A percentile compares a stretch with the other conserved stretches of the same genome.
Evolutionary conservation across 1,140 invertebrate species (phyloP).

Genomic region (Bradynema listronoti): DNA sequence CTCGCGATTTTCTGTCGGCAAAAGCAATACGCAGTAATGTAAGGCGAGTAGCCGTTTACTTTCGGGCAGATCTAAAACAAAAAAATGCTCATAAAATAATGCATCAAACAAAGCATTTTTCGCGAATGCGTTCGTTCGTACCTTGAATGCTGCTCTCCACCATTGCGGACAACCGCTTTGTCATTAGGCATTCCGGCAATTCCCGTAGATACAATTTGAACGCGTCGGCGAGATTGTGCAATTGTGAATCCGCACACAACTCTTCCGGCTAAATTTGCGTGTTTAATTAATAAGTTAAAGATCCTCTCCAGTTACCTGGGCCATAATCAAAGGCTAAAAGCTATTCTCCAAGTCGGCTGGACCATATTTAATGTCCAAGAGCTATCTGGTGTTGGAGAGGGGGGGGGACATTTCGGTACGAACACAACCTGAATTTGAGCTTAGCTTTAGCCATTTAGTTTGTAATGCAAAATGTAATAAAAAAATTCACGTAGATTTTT

Average conservation of each 20-base stretch:
- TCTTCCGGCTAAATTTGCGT: too few relatives aligned
- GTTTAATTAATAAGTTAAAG: too few relatives aligned
- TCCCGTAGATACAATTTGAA: conserved; percentile 25
- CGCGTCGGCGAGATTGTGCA: conserved; percentile 30
- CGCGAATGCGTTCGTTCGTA: conserved; percentile 74
- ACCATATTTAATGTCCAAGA: too few relatives aligned
- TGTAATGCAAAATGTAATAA: too few relatives aligned
- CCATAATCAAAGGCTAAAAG: not conserved
- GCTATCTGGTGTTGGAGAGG: not conserved
- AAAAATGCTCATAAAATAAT: too few relatives aligned
- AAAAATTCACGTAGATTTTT: too few relatives aligned
- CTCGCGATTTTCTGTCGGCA: conserved; percentile 30
- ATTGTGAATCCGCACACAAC: conserved; percentile 19
- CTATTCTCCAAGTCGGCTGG: too few relatives aligned
- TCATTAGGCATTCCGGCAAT: conserved; percentile 27
- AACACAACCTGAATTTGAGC: too few relatives aligned
- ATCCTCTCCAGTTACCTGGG: too few relatives aligned
- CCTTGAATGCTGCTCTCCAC: conserved; percentile 7
- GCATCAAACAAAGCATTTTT: conserved; percentile 92
- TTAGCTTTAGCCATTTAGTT: too few relatives aligned
- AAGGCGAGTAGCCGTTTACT: conserved; percentile 21
- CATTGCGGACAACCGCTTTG: conserved; percentile 16
- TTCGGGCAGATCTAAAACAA: conserved; percentile 19
- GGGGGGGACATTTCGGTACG: not conserved
- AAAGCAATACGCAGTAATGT: conserved; percentile 27